Evolutionary conservation across 2,113 vertebrate species (phyloP).

Genomic region (Monarcha castaneiventris): DNA sequence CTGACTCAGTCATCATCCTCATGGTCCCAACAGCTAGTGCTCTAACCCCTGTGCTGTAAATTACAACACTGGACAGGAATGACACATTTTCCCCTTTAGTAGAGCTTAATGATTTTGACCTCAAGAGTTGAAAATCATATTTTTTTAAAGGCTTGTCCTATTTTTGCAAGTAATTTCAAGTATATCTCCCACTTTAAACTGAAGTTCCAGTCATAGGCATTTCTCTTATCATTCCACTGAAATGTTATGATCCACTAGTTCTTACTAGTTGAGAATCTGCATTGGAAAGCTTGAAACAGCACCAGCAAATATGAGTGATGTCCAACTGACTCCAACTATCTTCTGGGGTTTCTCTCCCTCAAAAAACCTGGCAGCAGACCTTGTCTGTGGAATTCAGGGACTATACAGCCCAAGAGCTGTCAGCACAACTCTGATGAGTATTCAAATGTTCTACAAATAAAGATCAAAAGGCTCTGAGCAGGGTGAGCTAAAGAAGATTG

Average conservation of each 20-base stretch:
- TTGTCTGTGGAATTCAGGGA: not conserved
- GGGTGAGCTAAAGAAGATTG: not conserved
- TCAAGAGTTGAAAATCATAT: not conserved
- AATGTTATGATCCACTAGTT: not conserved
- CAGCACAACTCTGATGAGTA: not conserved
- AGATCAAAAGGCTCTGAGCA: not conserved
- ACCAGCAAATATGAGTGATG: not conserved
- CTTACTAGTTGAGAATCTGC: not conserved
- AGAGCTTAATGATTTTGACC: not conserved
- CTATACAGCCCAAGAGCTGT: not conserved
- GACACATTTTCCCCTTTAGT: not conserved
- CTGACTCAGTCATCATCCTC: not conserved
- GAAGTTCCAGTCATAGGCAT: not conserved
- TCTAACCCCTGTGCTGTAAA: not conserved
- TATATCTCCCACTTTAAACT: not conserved
- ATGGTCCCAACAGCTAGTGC: not conserved
- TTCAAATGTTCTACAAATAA: not conserved
- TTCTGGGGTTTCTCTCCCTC: not conserved
- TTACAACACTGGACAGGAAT: not conserved
- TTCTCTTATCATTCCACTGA: not conserved
- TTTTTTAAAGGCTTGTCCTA: not conserved
- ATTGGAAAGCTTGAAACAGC: not conserved
- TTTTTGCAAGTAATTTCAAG: not conserved
- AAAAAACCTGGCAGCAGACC: not conserved
- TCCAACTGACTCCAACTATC: not conserved